phyloP scores from a whole-genome alignment of 2,888 invertebrate genomes.

The Idaea dimidiata region DNA sequence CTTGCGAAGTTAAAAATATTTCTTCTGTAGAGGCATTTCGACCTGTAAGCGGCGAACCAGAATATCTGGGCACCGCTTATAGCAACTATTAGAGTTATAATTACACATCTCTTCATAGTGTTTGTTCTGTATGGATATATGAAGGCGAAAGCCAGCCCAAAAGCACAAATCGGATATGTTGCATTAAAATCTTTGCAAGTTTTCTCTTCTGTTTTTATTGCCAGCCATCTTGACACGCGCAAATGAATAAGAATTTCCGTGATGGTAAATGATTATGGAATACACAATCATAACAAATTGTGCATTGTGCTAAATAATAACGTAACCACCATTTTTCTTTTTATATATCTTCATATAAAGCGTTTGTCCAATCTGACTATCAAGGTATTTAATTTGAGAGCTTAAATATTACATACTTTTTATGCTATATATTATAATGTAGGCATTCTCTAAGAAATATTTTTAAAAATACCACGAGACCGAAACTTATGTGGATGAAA shows the following conservation, averaged over 20 bases:
- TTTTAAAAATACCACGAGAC: too few species aligned
- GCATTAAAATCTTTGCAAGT: slow-evolving; percentile 54
- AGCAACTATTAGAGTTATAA: slow-evolving; percentile 32
- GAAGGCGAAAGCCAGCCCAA: slow-evolving; percentile 49
- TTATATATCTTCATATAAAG: too few species aligned
- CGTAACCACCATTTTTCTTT: background rate
- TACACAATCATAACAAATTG: background rate
- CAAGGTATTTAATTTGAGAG: too few species aligned
- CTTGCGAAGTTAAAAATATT: slow-evolving; percentile 55
- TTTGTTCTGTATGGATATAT: slow-evolving; percentile 56
- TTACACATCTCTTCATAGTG: slow-evolving; percentile 29
- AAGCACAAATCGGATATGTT: slow-evolving; percentile 53
- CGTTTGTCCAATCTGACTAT: too few species aligned
- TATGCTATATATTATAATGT: too few species aligned
- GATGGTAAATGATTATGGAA: background rate
- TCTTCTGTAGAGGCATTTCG: slow-evolving; percentile 41
- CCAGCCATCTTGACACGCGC: slow-evolving; percentile 1
- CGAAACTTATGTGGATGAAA: too few species aligned
- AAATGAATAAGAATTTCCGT: background rate
- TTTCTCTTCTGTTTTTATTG: slow-evolving; percentile 14
- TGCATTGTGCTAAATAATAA: background rate
- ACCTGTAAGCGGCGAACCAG: slow-evolving; percentile 52
- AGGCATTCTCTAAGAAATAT: too few species aligned
- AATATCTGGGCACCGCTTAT: slow-evolving; percentile 44
- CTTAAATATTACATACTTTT: too few species aligned